phyloP scores from a whole-genome alignment of 2,797 vertebrate species.

The Arctocebus calabarensis region DNA sequence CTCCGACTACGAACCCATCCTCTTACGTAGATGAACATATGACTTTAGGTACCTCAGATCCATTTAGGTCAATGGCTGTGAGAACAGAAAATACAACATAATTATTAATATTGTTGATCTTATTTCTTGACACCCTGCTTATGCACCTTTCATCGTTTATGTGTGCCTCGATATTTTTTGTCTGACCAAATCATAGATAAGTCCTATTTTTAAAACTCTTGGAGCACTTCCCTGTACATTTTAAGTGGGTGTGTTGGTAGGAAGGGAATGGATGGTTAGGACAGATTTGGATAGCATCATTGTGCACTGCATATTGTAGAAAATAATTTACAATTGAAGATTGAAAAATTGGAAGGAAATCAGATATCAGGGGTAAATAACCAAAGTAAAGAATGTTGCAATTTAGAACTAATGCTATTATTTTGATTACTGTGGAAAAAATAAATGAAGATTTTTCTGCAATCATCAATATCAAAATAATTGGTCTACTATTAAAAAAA shows the following conservation, averaged over 20 bases:
- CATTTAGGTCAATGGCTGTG: not conserved
- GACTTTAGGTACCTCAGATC: not conserved
- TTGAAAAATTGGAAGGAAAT: not conserved
- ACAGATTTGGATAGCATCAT: not conserved
- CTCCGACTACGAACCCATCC: not conserved
- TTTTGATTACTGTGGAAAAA: not conserved
- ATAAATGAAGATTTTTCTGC: not conserved
- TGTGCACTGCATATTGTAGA: not conserved
- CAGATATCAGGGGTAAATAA: not conserved
- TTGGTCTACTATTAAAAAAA: not conserved
- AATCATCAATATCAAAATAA: not conserved
- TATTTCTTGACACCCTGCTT: not conserved
- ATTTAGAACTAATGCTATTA: not conserved
- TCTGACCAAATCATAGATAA: not conserved
- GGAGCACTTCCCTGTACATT: not conserved
- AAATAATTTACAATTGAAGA: not conserved
- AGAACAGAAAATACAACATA: not conserved
- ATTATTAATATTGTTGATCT: not conserved
- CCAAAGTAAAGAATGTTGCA: not conserved
- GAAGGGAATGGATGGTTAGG: not conserved
- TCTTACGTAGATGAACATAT: not conserved
- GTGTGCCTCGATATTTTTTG: not conserved
- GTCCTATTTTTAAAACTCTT: not conserved
- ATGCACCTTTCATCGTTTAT: not conserved
- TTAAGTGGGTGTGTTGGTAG: not conserved